These are phyloP conservation scores for Microctonus hyperodae DNA, from an alignment of 2,888 invertebrate species.

Conservation along the genomic window DNA sequence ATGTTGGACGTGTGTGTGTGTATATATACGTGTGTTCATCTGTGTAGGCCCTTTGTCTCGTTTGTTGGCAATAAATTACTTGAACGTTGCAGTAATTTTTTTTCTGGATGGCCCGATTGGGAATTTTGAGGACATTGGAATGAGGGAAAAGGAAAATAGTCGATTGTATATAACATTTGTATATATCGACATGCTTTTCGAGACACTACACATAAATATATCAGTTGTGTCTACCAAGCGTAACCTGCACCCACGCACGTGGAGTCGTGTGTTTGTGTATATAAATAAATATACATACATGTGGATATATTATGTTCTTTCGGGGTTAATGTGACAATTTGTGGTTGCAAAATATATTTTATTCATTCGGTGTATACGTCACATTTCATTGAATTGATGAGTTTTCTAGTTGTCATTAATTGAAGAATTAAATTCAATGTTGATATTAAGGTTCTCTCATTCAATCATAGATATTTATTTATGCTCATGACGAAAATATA, in stretches of 20 bases:
- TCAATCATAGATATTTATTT: background rate
- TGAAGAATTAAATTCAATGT: background rate
- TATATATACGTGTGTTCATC: too few species aligned
- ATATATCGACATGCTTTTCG: background rate
- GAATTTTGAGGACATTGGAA: constrained; percentile 25
- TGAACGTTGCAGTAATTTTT: constrained; percentile 31
- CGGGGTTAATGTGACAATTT: background rate
- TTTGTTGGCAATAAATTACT: constrained; percentile 50
- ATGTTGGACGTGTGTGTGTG: constrained; percentile 25
- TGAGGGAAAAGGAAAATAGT: background rate
- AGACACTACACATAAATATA: constrained; percentile 25
- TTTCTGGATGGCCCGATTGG: constrained; percentile 28
- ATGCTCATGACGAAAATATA: constrained; percentile 5
- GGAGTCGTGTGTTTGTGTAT: background rate
- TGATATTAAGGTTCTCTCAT: background rate
- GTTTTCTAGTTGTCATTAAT: constrained; percentile 34
- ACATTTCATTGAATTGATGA: constrained; percentile 40
- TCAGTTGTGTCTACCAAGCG: constrained; percentile 19
- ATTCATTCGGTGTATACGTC: constrained; percentile 1
- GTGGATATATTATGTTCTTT: background rate
- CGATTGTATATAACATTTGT: constrained; percentile 20
- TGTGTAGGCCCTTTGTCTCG: constrained; percentile 44
- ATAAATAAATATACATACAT: background rate
- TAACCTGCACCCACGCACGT: constrained; percentile 8
- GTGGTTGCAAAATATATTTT: constrained; percentile 14